Percentiles rank a stretch among this genome's conserved stretches.
Evolutionary conservation across 2,113 vertebrate genomes (phyloP).

Genomic region (Zootoca vivipara): DNA sequence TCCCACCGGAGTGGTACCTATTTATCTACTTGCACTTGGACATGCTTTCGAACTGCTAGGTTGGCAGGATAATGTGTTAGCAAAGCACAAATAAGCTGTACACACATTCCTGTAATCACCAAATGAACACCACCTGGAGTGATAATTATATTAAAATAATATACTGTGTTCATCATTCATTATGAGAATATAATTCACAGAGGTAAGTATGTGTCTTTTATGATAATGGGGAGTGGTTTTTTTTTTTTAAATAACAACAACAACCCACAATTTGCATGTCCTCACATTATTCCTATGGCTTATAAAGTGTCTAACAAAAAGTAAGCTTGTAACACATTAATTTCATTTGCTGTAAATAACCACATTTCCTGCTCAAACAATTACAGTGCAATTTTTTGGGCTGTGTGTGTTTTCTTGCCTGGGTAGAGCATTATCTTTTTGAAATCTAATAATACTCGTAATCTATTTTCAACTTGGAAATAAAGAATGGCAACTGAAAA

Average conservation of each 20-base stretch:
- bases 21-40: too few relatives aligned
- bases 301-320: neutral
- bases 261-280: neutral
- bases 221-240: neutral
- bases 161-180: neutral
- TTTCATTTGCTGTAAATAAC: constrained; percentile 22
- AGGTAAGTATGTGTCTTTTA: neutral
- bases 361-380: neutral
- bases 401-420: neutral
- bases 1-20: too few relatives aligned
- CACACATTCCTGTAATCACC: neutral
- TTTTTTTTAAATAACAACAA: neutral
- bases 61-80: neutral
- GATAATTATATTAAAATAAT: neutral
- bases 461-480: constrained; percentile 1
- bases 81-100: neutral
- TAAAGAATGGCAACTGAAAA: neutral
- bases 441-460: neutral
- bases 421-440: neutral
- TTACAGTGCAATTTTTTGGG: neutral
- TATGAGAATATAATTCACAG: neutral
- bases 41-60: too few relatives aligned
- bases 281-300: neutral
- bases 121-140: neutral
- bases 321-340: neutral